Evolutionary conservation across 2,888 invertebrate genomes (phyloP).

Genomic region (Drosophila sordidula): DNA sequence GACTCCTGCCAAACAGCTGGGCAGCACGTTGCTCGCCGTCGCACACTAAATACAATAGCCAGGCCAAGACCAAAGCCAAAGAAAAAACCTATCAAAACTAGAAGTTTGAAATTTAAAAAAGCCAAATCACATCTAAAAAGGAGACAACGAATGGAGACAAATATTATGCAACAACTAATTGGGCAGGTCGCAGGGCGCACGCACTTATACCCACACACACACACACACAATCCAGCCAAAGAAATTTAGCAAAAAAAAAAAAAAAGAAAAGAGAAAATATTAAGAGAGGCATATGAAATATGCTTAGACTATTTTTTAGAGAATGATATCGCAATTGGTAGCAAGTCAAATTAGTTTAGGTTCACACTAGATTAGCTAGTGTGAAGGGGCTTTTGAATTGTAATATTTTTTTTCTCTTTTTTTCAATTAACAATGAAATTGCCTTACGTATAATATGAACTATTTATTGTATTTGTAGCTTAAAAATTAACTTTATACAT

Average conservation of each 20-base stretch:
- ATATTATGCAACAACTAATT: conserved; percentile 10
- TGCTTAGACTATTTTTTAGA: conserved; percentile 47
- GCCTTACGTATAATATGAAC: conserved; percentile 67
- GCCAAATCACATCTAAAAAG: conserved; percentile 26
- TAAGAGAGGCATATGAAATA: conserved; percentile 45
- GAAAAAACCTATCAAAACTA: conserved; percentile 10
- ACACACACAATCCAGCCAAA: conserved; percentile 40
- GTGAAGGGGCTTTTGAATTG: conserved; percentile 42
- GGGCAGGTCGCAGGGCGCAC: conserved; percentile 22
- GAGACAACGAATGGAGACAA: conserved; percentile 68
- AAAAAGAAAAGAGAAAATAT: neutral
- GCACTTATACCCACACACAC: conserved; percentile 8
- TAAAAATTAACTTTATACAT: conserved; percentile 51
- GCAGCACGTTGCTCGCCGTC: conserved; percentile 14
- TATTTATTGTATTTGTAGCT: conserved; percentile 71
- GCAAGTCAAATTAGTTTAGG: conserved; percentile 51
- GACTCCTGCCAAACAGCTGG: conserved; percentile 59
- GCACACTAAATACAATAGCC: conserved; percentile 26
- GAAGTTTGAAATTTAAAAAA: conserved; percentile 28
- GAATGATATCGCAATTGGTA: conserved; percentile 38
- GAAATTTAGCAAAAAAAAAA: conserved; percentile 3
- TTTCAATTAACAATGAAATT: conserved; percentile 65
- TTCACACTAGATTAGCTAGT: conserved; percentile 24
- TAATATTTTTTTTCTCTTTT: conserved; percentile 10
- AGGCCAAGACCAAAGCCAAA: conserved; percentile 47